phyloP scores from a whole-genome alignment of 2,888 invertebrate species.

The Aphrophora alni region DNA sequence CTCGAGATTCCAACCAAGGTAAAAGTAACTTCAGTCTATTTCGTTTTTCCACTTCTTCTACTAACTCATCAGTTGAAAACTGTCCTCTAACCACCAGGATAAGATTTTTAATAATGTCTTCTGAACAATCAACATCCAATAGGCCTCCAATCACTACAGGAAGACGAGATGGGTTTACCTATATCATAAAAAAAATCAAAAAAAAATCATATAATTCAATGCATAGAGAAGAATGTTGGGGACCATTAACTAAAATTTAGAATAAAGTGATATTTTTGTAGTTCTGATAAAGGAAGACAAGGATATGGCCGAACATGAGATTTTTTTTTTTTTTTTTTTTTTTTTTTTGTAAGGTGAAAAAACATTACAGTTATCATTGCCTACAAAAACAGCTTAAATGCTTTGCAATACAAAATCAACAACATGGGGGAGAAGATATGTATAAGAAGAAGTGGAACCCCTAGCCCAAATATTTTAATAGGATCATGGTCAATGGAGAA shows the following conservation, averaged over 20 bases:
- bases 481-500: no score
- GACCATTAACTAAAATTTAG: not conserved
- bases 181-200: conserved; percentile 25
- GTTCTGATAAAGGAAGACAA: no score
- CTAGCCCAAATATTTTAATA: no score
- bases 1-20: conserved; percentile 96
- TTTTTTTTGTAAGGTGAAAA: no score
- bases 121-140: conserved; percentile 97
- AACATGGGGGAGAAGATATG: no score
- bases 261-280: not conserved
- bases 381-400: no score
- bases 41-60: conserved; percentile 94
- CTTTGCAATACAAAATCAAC: no score
- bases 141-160: conserved; percentile 98
- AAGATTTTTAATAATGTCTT: conserved; percentile 98
- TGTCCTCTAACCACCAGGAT: conserved; percentile 97
- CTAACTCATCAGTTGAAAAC: conserved; percentile 98
- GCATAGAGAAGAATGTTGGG: not conserved
- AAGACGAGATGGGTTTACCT: conserved; percentile 96
- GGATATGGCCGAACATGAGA: no score
- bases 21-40: conserved; percentile 92
- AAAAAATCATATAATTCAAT: conserved; percentile 16
- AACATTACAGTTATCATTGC: no score
- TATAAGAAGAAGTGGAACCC: no score
- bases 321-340: no score